These are phyloP conservation scores for Oostethus manadensis DNA, from an alignment of 2,113 vertebrate genomes.

Conservation along the genomic window DNA sequence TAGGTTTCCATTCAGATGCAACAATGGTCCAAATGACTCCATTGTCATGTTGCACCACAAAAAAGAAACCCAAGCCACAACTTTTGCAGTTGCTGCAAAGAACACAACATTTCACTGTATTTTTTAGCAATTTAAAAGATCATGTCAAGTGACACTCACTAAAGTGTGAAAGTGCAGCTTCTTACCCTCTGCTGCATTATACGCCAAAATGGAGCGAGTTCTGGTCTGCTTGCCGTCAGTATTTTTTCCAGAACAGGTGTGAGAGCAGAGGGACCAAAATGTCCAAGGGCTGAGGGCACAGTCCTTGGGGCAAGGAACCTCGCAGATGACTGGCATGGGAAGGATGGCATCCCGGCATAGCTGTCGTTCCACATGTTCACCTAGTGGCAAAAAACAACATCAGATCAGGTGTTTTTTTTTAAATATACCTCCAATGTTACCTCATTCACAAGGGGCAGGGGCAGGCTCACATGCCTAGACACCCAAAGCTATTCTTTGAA, in stretches of 20 bases:
- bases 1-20: no score
- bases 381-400: constrained; percentile 55
- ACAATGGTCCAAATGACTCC: neutral
- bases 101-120: constrained; percentile 22
- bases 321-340: constrained; percentile 84
- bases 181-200: constrained; percentile 85
- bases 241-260: constrained; percentile 96
- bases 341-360: constrained; percentile 92
- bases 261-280: constrained; percentile 88
- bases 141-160: neutral
- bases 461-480: no score
- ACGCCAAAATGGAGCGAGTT: constrained; percentile 86
- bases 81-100: constrained; percentile 51
- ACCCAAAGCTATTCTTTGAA: no score
- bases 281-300: constrained; percentile 92
- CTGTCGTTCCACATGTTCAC: constrained; percentile 83
- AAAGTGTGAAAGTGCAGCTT: constrained; percentile 14
- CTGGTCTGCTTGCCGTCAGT: constrained; percentile 91
- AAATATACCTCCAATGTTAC: no score
- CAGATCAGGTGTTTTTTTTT: neutral
- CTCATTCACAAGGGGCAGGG: neutral
- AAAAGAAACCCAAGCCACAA: constrained; percentile 60
- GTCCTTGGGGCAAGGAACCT: constrained; percentile 89
- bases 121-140: constrained; percentile 38
- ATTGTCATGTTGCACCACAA: constrained; percentile 31